Evolutionary conservation across 2,113 vertebrate genomes (phyloP), one percentile per base, ranked within the genome.

Genomic region (Oostethus manadensis): DNA sequence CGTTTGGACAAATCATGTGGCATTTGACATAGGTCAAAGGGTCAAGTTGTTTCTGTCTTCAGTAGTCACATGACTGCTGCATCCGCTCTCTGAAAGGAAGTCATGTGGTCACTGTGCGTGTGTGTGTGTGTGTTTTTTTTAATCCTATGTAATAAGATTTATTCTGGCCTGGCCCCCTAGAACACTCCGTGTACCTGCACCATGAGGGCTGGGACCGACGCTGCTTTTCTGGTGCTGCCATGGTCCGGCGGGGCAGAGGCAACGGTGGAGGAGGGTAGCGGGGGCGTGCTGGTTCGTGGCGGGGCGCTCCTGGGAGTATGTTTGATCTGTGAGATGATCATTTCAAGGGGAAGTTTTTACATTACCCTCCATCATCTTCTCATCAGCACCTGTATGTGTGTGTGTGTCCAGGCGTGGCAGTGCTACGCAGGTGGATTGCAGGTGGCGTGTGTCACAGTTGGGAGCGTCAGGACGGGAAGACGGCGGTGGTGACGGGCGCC

Each of bases 401-500:
- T 55, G 58, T 55, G 44, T 53, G 14, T 38, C 0, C 43, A 82
- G 86, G 83, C 17, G 17, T 81, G 61, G 57, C 21, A 0, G 33
- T 84, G 17, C 14, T 90, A 18, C 67, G 87, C 56, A 76, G 66
- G 62, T 91, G 88, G 87, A 80, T 88, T 3, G 71, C 72, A 48
- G 88, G 88, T 4, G 90, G 87, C 11, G 71, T 81, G 14, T 89
- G 89, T 74, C 58, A 50, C 18, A 86, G 74, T 33, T 44, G 50
- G 0, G 46, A 50, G 7, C 81, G 70, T 45, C 66, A 90, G 53
- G 81, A 88, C 6, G 86, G 88, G 2, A 88, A 84, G 56, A 91
- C 86, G 0, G 84, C 86, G 48, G 43, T 91, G 68, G 86, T 91
- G 67, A 91, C 90, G 0, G 89, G 90, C 51, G 88, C 87, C 0